Percentiles rank a stretch among this genome's conserved stretches.
Conservation (phyloP, 2,113 vertebrate genomes). For the Anoplopoma fimbria region DNA sequence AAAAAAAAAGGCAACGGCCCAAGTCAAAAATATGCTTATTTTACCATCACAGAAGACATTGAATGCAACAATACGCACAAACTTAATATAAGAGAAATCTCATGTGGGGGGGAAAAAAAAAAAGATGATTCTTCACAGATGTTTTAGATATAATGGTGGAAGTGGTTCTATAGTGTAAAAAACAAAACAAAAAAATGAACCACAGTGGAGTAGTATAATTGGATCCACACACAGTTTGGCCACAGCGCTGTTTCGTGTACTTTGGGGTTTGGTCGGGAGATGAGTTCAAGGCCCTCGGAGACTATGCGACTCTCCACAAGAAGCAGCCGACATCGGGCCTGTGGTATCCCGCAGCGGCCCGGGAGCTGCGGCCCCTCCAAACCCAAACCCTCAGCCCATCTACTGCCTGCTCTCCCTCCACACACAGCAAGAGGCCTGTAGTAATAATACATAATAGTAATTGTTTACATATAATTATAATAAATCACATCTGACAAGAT, state of each 20-base stretch:
- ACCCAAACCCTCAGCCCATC: constrained; percentile 30
- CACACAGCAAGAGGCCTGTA: not conserved
- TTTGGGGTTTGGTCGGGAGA: constrained; percentile 40
- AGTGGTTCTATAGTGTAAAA: not conserved
- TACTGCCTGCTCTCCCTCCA: not conserved
- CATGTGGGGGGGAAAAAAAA: not conserved
- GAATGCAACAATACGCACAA: not conserved
- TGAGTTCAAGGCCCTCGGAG: constrained; percentile 19
- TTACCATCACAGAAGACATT: not conserved
- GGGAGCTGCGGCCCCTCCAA: constrained; percentile 14
- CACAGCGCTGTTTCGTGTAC: constrained; percentile 18
- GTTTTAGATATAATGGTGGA: not conserved
- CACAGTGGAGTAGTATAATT: constrained; percentile 43
- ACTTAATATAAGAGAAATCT: not conserved
- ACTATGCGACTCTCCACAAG: constrained; percentile 14
- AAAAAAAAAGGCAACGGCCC: not conserved
- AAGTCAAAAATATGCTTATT: not conserved
- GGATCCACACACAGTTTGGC: constrained; percentile 48
- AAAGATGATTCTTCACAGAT: not conserved
- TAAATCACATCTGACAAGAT: not conserved
- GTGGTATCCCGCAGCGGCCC: constrained; percentile 62
- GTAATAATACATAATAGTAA: not conserved
- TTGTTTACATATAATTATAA: no score
- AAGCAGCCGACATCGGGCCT: constrained; percentile 30
- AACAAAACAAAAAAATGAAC: constrained; percentile 28